Conservation (phyloP, 2,888 invertebrate species). For the Agonopterix heracliana region DNA sequence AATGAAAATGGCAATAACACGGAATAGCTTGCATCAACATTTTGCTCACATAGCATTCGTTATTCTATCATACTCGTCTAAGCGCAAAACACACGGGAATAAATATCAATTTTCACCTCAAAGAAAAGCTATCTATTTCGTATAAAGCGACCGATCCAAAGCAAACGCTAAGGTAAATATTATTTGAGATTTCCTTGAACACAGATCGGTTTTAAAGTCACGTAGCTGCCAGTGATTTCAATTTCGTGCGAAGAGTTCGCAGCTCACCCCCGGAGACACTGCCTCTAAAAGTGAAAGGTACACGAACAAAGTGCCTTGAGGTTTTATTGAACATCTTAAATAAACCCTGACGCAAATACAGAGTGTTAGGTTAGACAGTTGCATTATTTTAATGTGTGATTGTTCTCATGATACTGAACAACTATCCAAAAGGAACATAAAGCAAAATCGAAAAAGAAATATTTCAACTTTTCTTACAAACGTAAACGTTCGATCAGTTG, state of each 20-base stretch:
- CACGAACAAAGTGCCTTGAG: background rate
- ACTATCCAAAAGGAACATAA: too few species aligned
- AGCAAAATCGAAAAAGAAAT: too few species aligned
- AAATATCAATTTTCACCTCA: conserved; percentile 58
- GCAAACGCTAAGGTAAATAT: conserved; percentile 53
- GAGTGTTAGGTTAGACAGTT: too few species aligned
- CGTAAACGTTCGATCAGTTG: too few species aligned
- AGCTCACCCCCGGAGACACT: conserved; percentile 31
- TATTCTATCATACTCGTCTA: background rate
- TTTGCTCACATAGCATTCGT: background rate
- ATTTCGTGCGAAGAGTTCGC: conserved; percentile 48
- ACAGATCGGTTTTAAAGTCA: conserved; percentile 56
- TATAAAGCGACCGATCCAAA: conserved; percentile 39
- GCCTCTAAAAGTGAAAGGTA: conserved; percentile 29
- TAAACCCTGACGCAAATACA: too few species aligned
- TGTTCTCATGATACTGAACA: too few species aligned
- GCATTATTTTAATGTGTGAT: too few species aligned
- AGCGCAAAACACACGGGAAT: conserved; percentile 43
- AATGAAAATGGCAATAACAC: background rate
- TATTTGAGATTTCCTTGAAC: conserved; percentile 54
- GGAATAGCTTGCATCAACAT: background rate
- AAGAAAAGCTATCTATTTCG: conserved; percentile 43
- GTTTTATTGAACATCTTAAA: too few species aligned
- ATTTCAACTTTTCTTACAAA: too few species aligned
- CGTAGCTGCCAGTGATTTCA: conserved; percentile 61